These are phyloP conservation scores for Chaenocephalus aceratus DNA, from an alignment of 2,113 vertebrate genomes.

Conservation along the genomic window DNA sequence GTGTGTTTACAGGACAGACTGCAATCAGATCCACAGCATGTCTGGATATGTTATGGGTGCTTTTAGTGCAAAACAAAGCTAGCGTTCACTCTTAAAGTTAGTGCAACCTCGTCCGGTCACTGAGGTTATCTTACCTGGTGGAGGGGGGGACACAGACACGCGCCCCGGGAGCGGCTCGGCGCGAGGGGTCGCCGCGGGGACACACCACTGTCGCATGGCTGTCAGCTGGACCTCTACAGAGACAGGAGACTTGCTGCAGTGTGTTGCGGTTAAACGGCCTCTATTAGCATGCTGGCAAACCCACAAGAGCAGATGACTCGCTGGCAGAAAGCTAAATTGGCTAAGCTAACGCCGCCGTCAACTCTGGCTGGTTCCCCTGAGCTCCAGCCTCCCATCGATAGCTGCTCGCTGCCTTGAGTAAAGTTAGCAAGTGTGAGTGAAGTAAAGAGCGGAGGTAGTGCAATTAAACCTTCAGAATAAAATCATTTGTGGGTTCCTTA, in stretches of 20 bases:
- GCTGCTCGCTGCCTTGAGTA: neutral
- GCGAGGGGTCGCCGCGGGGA: conserved; percentile 84
- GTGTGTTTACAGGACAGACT: neutral
- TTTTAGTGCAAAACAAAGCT: neutral
- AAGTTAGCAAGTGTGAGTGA: neutral
- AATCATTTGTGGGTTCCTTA: neutral
- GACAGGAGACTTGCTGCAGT: conserved; percentile 62
- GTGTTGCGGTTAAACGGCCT: conserved; percentile 48
- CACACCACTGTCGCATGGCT: conserved; percentile 88
- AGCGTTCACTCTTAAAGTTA: neutral
- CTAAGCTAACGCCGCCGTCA: conserved; percentile 62
- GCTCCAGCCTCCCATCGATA: conserved; percentile 23
- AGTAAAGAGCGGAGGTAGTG: neutral
- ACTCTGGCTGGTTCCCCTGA: conserved; percentile 43
- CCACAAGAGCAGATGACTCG: conserved; percentile 37
- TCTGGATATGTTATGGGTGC: too few relatives aligned
- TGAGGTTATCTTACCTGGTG: conserved; percentile 74
- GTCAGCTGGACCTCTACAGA: conserved; percentile 64
- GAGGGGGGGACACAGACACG: conserved; percentile 79
- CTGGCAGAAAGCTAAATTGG: conserved; percentile 36
- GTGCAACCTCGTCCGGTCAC: neutral
- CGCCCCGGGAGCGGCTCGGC: conserved; percentile 83
- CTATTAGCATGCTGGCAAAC: conserved; percentile 58
- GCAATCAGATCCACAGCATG: neutral
- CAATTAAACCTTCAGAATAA: conserved; percentile 33